Conservation (phyloP, 1,140 invertebrate genomes). For the Philopotamus ludificatus region DNA sequence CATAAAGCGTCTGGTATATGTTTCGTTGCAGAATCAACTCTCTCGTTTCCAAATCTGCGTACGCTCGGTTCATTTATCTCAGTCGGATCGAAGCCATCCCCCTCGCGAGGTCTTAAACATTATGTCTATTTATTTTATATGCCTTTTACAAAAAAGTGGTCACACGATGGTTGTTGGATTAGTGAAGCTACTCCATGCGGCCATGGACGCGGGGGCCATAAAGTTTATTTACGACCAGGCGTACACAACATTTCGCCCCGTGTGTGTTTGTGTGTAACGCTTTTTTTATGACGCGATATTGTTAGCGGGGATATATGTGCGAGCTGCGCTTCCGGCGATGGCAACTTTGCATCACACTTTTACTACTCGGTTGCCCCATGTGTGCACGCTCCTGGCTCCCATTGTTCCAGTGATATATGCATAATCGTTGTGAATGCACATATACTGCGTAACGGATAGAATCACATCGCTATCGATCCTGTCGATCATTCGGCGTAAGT, state of each 20-base stretch:
- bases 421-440: too few species aligned
- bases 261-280: background rate
- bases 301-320: background rate
- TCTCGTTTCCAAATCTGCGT: too few species aligned
- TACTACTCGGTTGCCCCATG: background rate
- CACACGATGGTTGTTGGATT: constrained; percentile 9
- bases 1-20: too few species aligned
- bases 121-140: constrained; percentile 5
- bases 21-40: too few species aligned
- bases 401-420: too few species aligned
- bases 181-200: background rate
- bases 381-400: background rate
- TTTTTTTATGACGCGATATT: background rate
- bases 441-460: too few species aligned
- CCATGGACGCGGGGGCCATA: constrained; percentile 1
- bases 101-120: too few species aligned
- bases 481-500: too few species aligned
- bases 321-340: constrained; percentile 7
- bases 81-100: too few species aligned
- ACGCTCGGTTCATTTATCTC: too few species aligned
- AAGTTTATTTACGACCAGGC: constrained; percentile 24
- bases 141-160: background rate
- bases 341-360: constrained; percentile 2
- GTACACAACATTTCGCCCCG: constrained; percentile 2
- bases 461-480: too few species aligned